Evolutionary conservation across 1,140 invertebrate species (phyloP).

Genomic region (Saccostrea cuccullata): DNA sequence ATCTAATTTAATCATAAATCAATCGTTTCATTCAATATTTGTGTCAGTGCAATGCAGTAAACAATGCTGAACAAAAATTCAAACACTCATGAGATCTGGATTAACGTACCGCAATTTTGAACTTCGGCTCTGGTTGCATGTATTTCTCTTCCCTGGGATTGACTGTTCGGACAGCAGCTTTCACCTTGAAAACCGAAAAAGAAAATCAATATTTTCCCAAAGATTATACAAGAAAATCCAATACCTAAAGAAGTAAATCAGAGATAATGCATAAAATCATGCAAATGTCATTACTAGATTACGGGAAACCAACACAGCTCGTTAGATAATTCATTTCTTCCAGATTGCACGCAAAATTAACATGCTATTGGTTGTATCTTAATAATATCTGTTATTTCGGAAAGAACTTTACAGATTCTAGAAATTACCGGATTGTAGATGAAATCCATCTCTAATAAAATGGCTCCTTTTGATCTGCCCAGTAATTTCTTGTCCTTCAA

Average conservation of each 20-base stretch:
- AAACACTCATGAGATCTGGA: no score
- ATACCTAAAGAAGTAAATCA: not conserved
- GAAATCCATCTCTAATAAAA: constrained; percentile 94
- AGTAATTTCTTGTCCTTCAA: constrained; percentile 97
- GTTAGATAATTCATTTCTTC: not conserved
- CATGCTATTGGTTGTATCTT: constrained; percentile 84
- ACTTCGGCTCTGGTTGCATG: constrained; percentile 95
- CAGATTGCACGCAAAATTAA: not conserved
- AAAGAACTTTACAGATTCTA: not conserved
- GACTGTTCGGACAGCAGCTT: constrained; percentile 93
- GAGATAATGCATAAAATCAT: not conserved
- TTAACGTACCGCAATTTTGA: constrained; percentile 88
- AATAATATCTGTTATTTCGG: not conserved
- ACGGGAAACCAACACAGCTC: not conserved
- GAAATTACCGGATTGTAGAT: constrained; percentile 92
- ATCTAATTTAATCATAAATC: constrained; percentile 7
- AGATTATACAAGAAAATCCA: not conserved
- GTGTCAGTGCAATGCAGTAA: not conserved
- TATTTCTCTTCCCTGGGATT: constrained; percentile 98
- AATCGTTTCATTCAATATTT: not conserved
- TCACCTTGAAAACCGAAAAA: constrained; percentile 81
- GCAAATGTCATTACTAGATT: constrained; percentile 1
- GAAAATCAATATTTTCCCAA: not conserved
- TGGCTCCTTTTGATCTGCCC: constrained; percentile 93
- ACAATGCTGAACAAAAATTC: not conserved